Percentiles rank a stretch among this genome's conserved stretches.
Evolutionary conservation across 2,888 invertebrate genomes (phyloP).

Genomic region (Dolichopus griseipennis): DNA sequence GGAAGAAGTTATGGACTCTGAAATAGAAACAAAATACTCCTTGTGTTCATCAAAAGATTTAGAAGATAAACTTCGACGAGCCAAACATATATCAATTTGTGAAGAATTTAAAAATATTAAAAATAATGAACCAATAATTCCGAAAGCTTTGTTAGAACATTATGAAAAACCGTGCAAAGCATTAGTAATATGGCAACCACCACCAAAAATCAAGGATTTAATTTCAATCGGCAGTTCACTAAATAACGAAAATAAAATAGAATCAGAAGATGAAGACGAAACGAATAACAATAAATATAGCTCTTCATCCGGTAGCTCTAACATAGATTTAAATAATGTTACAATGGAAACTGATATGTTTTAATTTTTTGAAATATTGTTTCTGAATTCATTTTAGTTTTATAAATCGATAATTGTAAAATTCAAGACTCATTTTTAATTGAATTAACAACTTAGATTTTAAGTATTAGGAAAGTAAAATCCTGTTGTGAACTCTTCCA

Average conservation of each 20-base stretch:
- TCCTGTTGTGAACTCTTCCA: too few relatives aligned
- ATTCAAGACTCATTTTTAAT: too few relatives aligned
- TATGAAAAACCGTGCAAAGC: conserved; percentile 68
- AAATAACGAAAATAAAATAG: not conserved
- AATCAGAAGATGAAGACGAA: not conserved
- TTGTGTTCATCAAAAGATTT: conserved; percentile 37
- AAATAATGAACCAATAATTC: conserved; percentile 54
- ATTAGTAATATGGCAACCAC: conserved; percentile 72
- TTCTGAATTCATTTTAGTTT: not conserved
- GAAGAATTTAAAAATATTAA: conserved; percentile 58
- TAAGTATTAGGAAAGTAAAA: too few relatives aligned
- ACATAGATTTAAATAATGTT: not conserved
- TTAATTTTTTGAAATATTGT: too few relatives aligned
- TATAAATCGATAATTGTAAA: not conserved
- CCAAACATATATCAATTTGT: conserved; percentile 54
- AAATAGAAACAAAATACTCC: conserved; percentile 8
- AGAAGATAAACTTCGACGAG: conserved; percentile 41
- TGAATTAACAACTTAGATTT: too few relatives aligned
- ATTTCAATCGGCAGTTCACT: conserved; percentile 2
- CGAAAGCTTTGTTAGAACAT: conserved; percentile 55
- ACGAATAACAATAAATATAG: too few relatives aligned
- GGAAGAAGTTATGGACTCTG: conserved; percentile 25
- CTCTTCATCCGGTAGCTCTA: too few relatives aligned
- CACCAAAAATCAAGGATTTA: conserved; percentile 44
- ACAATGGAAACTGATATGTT: conserved; percentile 2